Evolutionary conservation across 1,140 invertebrate genomes (phyloP), one percentile per base, ranked within the genome.

Genomic region (Pemphigus obesinymphae): DNA sequence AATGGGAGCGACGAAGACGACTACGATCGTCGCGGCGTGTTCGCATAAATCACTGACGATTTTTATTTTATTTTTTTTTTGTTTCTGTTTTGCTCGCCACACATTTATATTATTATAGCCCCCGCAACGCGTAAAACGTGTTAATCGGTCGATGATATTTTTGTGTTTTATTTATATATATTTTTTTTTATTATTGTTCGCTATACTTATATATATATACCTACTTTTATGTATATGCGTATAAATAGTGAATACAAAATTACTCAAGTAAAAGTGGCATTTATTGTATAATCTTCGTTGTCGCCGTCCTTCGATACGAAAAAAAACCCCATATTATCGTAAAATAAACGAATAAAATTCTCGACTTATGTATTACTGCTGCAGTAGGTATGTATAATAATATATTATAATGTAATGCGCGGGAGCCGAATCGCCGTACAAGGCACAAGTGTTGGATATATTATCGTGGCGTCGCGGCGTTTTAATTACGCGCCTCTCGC

Each of bases 401-500:
- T 68, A 40, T 40, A 40, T n/a, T n/a, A 66, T n/a, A n/a, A 37
- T 11, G 34, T 13, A 40, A 34, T 68, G 63, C 63, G 20, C 37
- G n/a, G n/a, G 10, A 43, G 34, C 37, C 37, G 11, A 70, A 43
- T 37, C 34, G 63, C 5, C 10, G 68, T 17, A 15, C 61, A 17
- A 26, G 23, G 26, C n/a, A 61, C 26, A 17, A 63, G 58, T 31
- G 17, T 17, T 31, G 0, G 37, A 66, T 34, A 37, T 34, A n/a
- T 40, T 66, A 37, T 66, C 26, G 8, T 17, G 29, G 13, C 17
- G 70, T 31, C 26, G 70, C 45, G 26, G 26, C 17, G 45, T 80
- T 80, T 80, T 80, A 80, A 80, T 80, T 80, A 80, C 55, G 43
- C n/a, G n/a, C n/a, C n/a, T 29, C 73, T 20, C 34, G 29, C 73